These are phyloP conservation scores for Euproctis similis DNA, from an alignment of 2,888 invertebrate species.

Conservation along the genomic window DNA sequence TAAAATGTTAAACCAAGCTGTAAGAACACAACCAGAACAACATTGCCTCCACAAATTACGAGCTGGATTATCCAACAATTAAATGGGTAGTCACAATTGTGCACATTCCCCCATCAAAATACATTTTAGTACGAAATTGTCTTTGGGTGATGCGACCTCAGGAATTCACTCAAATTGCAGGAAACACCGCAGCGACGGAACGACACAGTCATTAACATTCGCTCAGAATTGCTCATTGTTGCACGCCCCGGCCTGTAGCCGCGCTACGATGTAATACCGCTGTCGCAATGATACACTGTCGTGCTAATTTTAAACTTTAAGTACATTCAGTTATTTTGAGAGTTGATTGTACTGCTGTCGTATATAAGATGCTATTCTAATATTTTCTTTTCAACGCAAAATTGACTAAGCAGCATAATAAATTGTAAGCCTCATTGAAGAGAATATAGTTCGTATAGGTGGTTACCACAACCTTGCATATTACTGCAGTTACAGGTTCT, in stretches of 20 bases:
- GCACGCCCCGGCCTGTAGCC: conserved; percentile 3
- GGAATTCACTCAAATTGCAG: conserved; percentile 23
- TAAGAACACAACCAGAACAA: too few species aligned
- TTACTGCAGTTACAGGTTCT: too few species aligned
- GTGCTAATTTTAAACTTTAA: conserved; percentile 9
- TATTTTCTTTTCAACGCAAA: too few species aligned
- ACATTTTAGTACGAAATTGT: conserved; percentile 11
- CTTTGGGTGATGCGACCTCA: conserved; percentile 11
- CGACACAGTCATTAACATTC: conserved; percentile 24
- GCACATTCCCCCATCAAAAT: not conserved
- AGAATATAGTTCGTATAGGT: too few species aligned
- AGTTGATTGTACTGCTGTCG: conserved; percentile 3
- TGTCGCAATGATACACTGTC: conserved; percentile 1
- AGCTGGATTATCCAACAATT: not conserved
- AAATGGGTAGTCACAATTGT: too few species aligned
- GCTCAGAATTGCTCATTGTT: conserved; percentile 9
- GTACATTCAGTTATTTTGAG: conserved; percentile 7
- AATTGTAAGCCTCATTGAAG: too few species aligned
- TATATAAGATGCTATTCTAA: not conserved
- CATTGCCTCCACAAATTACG: too few species aligned
- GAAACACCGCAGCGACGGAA: conserved; percentile 20
- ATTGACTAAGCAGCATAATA: too few species aligned
- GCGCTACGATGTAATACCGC: conserved; percentile 4
- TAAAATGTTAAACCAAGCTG: too few species aligned
- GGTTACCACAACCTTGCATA: too few species aligned